Evolutionary conservation across 2,888 invertebrate genomes (phyloP).

Genomic region (Notodonta dromedarius): DNA sequence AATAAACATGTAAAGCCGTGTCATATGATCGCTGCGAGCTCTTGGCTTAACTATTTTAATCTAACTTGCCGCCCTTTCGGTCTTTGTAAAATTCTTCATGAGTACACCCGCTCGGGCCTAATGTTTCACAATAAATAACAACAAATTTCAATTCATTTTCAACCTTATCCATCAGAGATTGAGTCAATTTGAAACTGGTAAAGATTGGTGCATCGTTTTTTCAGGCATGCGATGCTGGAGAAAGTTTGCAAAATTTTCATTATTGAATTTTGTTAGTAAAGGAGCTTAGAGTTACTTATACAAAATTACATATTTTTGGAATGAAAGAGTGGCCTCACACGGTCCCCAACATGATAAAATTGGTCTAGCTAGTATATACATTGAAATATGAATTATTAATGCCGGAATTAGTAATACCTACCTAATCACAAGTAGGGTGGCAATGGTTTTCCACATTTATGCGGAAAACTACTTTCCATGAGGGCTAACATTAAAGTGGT

Average conservation of each 20-base stretch:
- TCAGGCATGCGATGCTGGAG: conserved; percentile 10
- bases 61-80: conserved; percentile 61
- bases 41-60: conserved; percentile 72
- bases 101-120: conserved; percentile 50
- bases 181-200: not conserved
- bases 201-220: not conserved
- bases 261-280: conserved; percentile 61
- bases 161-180: conserved; percentile 17
- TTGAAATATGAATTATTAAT: not conserved
- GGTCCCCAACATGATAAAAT: not conserved
- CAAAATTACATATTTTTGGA: not conserved
- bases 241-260: conserved; percentile 55
- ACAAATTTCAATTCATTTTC: conserved; percentile 23
- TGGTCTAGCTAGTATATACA: not conserved
- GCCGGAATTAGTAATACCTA: not conserved
- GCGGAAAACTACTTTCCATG: not conserved
- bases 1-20: conserved; percentile 41
- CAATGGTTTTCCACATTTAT: not conserved
- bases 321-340: not conserved
- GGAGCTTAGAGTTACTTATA: not conserved
- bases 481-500: not conserved
- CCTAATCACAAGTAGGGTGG: not conserved
- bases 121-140: conserved; percentile 69
- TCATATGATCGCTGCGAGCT: conserved; percentile 43
- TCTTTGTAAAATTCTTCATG: conserved; percentile 63